phyloP scores from a whole-genome alignment of 2,888 invertebrate genomes.

The Lissocephala sabroskyi region DNA sequence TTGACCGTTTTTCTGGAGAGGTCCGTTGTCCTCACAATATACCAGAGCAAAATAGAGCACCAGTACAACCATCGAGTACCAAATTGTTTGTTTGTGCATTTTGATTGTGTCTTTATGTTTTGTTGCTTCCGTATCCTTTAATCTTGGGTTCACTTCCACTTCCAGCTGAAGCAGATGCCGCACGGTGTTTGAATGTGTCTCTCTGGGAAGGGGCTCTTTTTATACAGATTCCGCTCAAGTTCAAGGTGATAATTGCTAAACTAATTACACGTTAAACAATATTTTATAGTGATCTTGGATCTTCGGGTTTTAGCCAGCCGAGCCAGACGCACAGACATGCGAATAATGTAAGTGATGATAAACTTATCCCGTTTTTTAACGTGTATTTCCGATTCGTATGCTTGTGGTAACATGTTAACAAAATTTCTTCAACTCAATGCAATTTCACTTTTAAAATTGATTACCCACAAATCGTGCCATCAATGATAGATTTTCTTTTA shows the following conservation, averaged over 20 bases:
- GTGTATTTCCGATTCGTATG: no score
- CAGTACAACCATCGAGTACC: no score
- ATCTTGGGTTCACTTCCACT: slow-evolving; percentile 23
- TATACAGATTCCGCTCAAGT: slow-evolving; percentile 33
- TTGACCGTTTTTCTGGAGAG: slow-evolving; percentile 30
- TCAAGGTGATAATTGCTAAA: slow-evolving; percentile 56
- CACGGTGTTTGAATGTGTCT: slow-evolving; percentile 45
- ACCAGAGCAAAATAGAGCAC: slow-evolving; percentile 57
- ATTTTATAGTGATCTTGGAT: not conserved
- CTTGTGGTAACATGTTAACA: slow-evolving; percentile 39
- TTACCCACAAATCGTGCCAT: slow-evolving; percentile 40
- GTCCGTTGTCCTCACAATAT: slow-evolving; percentile 52
- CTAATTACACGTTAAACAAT: slow-evolving; percentile 22
- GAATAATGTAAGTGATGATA: no score
- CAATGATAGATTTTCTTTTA: slow-evolving; percentile 38
- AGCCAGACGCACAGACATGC: no score
- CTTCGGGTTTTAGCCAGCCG: no score
- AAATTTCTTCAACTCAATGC: slow-evolving; percentile 53
- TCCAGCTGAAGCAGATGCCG: slow-evolving; percentile 36
- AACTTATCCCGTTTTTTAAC: no score
- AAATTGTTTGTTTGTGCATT: slow-evolving; percentile 61
- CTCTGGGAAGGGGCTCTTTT: slow-evolving; percentile 6
- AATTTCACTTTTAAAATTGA: slow-evolving; percentile 50
- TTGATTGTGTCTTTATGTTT: slow-evolving; percentile 8
- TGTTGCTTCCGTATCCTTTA: slow-evolving; percentile 8